These are phyloP conservation scores for Reticulitermes lucifugus DNA, from an alignment of 2,888 invertebrate genomes.

Conservation along the genomic window DNA sequence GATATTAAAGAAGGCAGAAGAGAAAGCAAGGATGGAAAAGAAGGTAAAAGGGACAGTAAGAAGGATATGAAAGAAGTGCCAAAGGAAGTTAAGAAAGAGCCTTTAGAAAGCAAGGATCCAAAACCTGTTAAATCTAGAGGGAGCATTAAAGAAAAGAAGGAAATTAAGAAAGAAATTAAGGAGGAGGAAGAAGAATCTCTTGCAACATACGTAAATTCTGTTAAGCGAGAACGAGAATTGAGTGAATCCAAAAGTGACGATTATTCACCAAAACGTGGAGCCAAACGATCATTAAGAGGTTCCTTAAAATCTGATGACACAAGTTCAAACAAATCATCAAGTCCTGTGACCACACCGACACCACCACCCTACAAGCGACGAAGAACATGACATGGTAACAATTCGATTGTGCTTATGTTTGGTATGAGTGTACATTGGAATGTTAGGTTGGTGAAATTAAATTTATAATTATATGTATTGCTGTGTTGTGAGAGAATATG, in stretches of 20 bases:
- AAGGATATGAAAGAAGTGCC: conserved; percentile 42
- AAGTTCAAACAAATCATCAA: conserved; percentile 49
- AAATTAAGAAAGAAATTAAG: conserved; percentile 39
- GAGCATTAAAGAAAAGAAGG: conserved; percentile 47
- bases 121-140: conserved; percentile 40
- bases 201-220: conserved; percentile 2
- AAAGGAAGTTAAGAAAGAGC: conserved; percentile 45
- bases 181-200: conserved; percentile 35
- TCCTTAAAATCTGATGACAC: conserved; percentile 64
- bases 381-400: conserved; percentile 39
- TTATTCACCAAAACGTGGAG: conserved; percentile 44
- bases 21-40: conserved; percentile 43
- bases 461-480: background rate
- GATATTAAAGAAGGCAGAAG: conserved; percentile 42
- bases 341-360: conserved; percentile 48
- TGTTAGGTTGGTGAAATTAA: background rate
- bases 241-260: conserved; percentile 41
- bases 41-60: conserved; percentile 31
- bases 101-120: conserved; percentile 38
- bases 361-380: conserved; percentile 46
- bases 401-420: conserved; percentile 13
- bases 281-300: conserved; percentile 64
- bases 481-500: background rate
- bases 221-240: conserved; percentile 47
- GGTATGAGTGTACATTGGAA: conserved; percentile 4